Evolutionary conservation across 2,797 vertebrate genomes (phyloP).

Genomic region (Fundulus diaphanus): DNA sequence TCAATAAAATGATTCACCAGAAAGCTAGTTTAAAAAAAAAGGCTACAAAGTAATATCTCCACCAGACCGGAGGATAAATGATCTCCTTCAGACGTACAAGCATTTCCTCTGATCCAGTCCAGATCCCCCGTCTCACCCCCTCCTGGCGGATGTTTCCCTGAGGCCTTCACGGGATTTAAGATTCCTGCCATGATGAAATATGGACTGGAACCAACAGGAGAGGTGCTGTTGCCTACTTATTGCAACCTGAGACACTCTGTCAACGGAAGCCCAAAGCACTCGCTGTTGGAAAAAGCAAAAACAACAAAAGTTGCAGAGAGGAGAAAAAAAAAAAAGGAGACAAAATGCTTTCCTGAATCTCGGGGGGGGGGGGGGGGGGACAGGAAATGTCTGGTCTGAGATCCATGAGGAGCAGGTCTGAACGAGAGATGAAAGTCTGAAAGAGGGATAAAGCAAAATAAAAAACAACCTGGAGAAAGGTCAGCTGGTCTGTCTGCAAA

Average conservation of each 20-base stretch:
- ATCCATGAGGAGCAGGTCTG: constrained; percentile 55
- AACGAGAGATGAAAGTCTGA: constrained; percentile 40
- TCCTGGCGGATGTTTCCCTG: constrained; percentile 33
- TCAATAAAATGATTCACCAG: background rate
- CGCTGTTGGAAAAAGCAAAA: constrained; percentile 35
- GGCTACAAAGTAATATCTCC: constrained; percentile 41
- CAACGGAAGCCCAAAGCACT: constrained; percentile 36
- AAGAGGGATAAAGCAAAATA: constrained; percentile 40
- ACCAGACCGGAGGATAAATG: constrained; percentile 39
- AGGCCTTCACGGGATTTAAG: constrained; percentile 59
- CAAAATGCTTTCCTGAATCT: constrained; percentile 38
- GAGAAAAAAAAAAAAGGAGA: no score
- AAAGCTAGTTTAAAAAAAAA: constrained; percentile 10
- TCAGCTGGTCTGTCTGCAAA: constrained; percentile 24
- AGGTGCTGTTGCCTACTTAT: constrained; percentile 10
- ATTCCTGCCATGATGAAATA: constrained; percentile 68
- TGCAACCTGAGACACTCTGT: constrained; percentile 31
- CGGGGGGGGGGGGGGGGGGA: constrained; percentile 32
- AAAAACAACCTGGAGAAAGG: constrained; percentile 42
- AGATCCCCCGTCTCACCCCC: constrained; percentile 47
- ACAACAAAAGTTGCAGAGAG: constrained; percentile 39
- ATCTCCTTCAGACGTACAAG: constrained; percentile 55
- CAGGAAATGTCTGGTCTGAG: constrained; percentile 66
- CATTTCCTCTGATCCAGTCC: constrained; percentile 65
- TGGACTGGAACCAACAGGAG: constrained; percentile 37